Evolutionary conservation across 2,888 invertebrate species (phyloP).

Genomic region (Mellilla xanthometata): DNA sequence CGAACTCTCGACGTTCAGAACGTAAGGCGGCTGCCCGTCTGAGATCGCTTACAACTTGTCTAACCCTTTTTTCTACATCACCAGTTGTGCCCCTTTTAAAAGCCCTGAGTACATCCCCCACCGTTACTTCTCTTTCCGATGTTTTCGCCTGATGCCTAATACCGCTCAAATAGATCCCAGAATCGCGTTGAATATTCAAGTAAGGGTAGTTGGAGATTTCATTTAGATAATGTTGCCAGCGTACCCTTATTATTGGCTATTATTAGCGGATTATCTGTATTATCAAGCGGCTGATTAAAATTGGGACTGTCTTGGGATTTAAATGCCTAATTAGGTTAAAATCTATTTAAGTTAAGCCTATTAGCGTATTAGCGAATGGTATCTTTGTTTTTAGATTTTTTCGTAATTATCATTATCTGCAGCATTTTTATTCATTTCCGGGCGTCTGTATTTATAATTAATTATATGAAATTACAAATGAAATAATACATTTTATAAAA

Average conservation of each 20-base stretch:
- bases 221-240: slow-evolving; percentile 30
- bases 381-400: background rate
- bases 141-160: slow-evolving; percentile 33
- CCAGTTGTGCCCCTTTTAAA: no score
- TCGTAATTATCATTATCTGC: background rate
- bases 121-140: slow-evolving; percentile 31
- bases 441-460: no score
- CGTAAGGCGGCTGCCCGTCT: no score
- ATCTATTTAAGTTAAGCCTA: slow-evolving; percentile 1
- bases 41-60: no score
- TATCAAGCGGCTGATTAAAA: slow-evolving; percentile 17
- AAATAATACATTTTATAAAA: no score
- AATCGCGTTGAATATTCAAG: slow-evolving; percentile 30
- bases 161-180: slow-evolving; percentile 30
- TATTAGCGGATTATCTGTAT: slow-evolving; percentile 21
- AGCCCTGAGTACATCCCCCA: slow-evolving; percentile 4
- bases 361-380: background rate
- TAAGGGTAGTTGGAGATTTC: slow-evolving; percentile 32
- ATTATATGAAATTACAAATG: no score
- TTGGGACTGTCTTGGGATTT: slow-evolving; percentile 11
- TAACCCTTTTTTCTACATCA: no score
- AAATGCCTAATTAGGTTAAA: slow-evolving; percentile 8
- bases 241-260: slow-evolving; percentile 23
- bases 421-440: no score
- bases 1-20: no score